Conservation (phyloP, 2,888 invertebrate species). For the Busseola fusca region DNA sequence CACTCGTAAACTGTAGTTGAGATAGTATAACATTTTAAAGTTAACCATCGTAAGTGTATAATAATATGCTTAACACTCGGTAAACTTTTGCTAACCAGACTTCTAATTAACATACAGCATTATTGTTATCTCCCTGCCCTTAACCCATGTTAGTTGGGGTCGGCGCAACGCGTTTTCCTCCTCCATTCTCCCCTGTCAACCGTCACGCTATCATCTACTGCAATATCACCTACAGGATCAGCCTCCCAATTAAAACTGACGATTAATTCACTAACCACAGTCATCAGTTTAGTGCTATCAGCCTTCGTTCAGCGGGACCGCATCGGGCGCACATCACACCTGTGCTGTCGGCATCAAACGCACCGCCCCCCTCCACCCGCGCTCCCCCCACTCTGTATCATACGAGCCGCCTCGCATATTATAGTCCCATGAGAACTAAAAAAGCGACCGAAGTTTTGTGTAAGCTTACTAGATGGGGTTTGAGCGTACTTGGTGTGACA, state of each 20-base stretch:
- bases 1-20: not conserved
- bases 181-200: not conserved
- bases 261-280: conserved; percentile 48
- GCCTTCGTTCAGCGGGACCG: conserved; percentile 61
- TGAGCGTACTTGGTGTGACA: conserved; percentile 20
- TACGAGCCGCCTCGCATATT: conserved; percentile 80
- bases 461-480: conserved; percentile 69
- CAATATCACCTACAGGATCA: not conserved
- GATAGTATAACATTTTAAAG: not conserved
- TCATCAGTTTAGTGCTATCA: conserved; percentile 49
- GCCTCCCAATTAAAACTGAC: conserved; percentile 14
- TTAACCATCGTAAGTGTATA: not conserved
- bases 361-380: conserved; percentile 69
- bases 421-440: conserved; percentile 84
- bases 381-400: conserved; percentile 70
- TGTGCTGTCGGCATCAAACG: conserved; percentile 82
- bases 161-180: not conserved
- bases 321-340: conserved; percentile 80
- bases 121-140: not conserved
- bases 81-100: not conserved
- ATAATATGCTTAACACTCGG: not conserved
- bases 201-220: not conserved
- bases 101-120: not conserved
- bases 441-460: conserved; percentile 61
- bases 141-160: not conserved